These are phyloP conservation scores for Pelecanus crispus DNA, from an alignment of 2,113 vertebrate genomes.

Conservation along the genomic window DNA sequence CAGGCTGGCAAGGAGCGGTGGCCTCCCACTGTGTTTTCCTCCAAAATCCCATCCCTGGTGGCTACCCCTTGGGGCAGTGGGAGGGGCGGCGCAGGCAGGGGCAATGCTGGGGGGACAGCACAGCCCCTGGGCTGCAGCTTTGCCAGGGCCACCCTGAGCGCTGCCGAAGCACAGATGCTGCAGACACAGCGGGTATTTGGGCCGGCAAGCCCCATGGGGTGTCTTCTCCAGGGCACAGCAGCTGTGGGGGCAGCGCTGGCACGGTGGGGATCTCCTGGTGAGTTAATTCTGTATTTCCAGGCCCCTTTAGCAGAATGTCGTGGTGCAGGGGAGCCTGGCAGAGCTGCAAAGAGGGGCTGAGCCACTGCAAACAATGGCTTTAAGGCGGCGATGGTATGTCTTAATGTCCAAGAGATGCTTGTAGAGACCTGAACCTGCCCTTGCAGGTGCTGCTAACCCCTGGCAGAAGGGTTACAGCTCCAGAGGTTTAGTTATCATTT, in stretches of 20 bases:
- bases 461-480: neutral
- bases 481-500: neutral
- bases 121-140: neutral
- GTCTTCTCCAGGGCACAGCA: neutral
- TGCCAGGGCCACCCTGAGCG: neutral
- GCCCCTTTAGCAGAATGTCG: neutral
- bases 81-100: neutral
- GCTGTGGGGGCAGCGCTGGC: neutral
- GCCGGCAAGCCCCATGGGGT: neutral
- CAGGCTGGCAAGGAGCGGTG: neutral
- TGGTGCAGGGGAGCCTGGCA: neutral
- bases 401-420: neutral
- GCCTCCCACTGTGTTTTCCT: neutral
- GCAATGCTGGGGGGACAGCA: neutral
- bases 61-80: neutral
- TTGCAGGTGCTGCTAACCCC: neutral
- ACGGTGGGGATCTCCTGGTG: neutral
- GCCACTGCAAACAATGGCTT: neutral
- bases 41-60: neutral
- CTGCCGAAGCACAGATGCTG: fast-evolving
- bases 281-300: neutral
- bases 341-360: neutral
- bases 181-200: neutral
- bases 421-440: neutral
- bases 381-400: neutral